Evolutionary conservation across 2,888 invertebrate species (phyloP).

Genomic region (Pollenia griseotomentosa): DNA sequence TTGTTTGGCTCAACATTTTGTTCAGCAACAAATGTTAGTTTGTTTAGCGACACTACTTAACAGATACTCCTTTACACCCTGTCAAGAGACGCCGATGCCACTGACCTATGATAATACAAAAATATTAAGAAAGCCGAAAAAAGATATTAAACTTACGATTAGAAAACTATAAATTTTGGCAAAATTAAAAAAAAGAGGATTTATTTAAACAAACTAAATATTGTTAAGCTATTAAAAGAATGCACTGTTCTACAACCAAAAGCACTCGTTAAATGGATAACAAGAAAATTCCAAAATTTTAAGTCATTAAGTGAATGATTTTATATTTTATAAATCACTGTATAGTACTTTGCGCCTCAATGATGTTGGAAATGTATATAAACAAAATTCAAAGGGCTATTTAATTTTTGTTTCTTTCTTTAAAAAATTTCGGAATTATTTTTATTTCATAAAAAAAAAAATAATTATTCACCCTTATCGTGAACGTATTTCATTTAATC

Average conservation of each 20-base stretch:
- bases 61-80: constrained; percentile 77
- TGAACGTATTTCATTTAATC: too few relatives aligned
- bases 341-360: too few relatives aligned
- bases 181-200: neutral
- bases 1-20: constrained; percentile 79
- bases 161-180: constrained; percentile 44
- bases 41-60: constrained; percentile 78
- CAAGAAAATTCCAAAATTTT: too few relatives aligned
- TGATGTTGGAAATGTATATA: too few relatives aligned
- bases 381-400: too few relatives aligned
- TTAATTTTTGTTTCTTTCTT: too few relatives aligned
- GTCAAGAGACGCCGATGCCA: constrained; percentile 78
- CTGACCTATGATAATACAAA: constrained; percentile 77
- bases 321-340: too few relatives aligned
- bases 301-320: too few relatives aligned
- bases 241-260: too few relatives aligned
- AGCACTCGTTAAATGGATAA: too few relatives aligned
- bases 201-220: neutral
- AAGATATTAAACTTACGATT: constrained; percentile 75
- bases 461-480: neutral
- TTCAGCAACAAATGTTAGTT: constrained; percentile 78
- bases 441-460: neutral
- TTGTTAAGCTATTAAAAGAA: neutral
- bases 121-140: constrained; percentile 77
- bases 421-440: too few relatives aligned